Evolutionary conservation across 2,797 vertebrate genomes (phyloP).

Genomic region (Takifugu rubripes): DNA sequence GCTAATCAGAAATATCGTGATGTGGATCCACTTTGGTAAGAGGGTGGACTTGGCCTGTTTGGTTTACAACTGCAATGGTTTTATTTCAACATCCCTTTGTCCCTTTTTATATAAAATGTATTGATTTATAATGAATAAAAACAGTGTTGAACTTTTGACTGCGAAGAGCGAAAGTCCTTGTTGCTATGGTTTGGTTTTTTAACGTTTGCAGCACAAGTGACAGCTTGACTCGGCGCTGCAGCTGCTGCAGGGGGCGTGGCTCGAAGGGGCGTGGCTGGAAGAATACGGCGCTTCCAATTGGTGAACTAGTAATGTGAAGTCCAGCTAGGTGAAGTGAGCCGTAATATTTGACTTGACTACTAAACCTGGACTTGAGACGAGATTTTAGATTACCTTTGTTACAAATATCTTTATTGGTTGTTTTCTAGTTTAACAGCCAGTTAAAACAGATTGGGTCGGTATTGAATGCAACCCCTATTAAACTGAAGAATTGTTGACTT

Average conservation of each 20-base stretch:
- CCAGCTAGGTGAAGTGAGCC: too few relatives aligned
- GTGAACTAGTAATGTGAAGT: conserved; percentile 20
- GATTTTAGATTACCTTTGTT: too few relatives aligned
- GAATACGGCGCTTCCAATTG: conserved; percentile 50
- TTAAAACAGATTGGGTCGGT: too few relatives aligned
- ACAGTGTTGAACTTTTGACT: conserved; percentile 74
- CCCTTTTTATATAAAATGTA: conserved; percentile 78
- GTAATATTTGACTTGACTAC: too few relatives aligned
- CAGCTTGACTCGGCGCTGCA: conserved; percentile 9
- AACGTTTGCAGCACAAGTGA: background rate
- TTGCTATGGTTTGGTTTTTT: background rate
- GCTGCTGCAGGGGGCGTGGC: conserved; percentile 28
- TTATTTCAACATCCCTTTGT: conserved; percentile 69
- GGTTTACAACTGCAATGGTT: conserved; percentile 74
- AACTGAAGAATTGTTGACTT: too few relatives aligned
- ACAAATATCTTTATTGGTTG: too few relatives aligned
- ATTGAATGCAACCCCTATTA: too few relatives aligned
- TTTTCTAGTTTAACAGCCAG: too few relatives aligned
- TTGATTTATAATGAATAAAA: conserved; percentile 83
- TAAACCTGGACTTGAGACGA: too few relatives aligned
- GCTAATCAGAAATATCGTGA: conserved; percentile 41
- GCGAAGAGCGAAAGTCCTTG: conserved; percentile 39
- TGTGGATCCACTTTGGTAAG: conserved; percentile 46
- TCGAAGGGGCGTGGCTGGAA: conserved; percentile 18
- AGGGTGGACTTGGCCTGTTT: conserved; percentile 57